Evolutionary conservation across 1,140 invertebrate species (phyloP).

Genomic region (Onthophagus taurus): DNA sequence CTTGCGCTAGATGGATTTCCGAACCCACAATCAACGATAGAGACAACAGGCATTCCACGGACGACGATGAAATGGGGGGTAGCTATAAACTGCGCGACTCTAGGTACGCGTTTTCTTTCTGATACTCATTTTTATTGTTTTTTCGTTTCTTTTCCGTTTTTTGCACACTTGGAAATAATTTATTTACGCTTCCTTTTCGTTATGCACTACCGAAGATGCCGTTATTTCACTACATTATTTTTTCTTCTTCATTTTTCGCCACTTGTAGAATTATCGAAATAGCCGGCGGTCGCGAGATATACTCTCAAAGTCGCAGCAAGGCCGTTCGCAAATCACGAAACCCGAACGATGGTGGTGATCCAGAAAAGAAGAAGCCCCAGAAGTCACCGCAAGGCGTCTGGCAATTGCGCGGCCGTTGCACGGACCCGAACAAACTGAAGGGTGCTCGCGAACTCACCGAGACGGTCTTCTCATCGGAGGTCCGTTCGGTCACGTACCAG

Average conservation of each 20-base stretch:
- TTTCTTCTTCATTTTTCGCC: neutral
- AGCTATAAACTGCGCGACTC: constrained; percentile 39
- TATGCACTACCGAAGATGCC: no score
- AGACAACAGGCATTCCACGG: constrained; percentile 32
- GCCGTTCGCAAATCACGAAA: constrained; percentile 61
- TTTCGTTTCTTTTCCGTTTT: constrained; percentile 3
- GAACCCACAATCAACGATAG: constrained; percentile 34
- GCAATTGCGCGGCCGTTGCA: constrained; percentile 50
- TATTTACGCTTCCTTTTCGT: no score
- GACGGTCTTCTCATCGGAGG: constrained; percentile 54
- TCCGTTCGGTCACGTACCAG: constrained; percentile 44
- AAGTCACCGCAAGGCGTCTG: constrained; percentile 52
- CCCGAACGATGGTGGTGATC: constrained; percentile 40
- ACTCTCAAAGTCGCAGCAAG: constrained; percentile 73
- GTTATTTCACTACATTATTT: no score
- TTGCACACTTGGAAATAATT: constrained; percentile 2
- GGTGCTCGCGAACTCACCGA: constrained; percentile 50
- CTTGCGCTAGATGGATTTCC: constrained; percentile 33
- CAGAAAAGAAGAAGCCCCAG: constrained; percentile 46
- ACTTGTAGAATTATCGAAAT: constrained; percentile 71
- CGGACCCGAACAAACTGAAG: constrained; percentile 43
- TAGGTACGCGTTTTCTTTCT: constrained; percentile 31
- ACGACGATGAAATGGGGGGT: constrained; percentile 36
- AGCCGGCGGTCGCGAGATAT: constrained; percentile 75
- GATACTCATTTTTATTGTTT: neutral